Evolutionary conservation across 35 echinoderm and acorn worm genomes (phyloP), one percentile per base, ranked within the genome.

Genomic region (Heliocidaris tuberculata): DNA sequence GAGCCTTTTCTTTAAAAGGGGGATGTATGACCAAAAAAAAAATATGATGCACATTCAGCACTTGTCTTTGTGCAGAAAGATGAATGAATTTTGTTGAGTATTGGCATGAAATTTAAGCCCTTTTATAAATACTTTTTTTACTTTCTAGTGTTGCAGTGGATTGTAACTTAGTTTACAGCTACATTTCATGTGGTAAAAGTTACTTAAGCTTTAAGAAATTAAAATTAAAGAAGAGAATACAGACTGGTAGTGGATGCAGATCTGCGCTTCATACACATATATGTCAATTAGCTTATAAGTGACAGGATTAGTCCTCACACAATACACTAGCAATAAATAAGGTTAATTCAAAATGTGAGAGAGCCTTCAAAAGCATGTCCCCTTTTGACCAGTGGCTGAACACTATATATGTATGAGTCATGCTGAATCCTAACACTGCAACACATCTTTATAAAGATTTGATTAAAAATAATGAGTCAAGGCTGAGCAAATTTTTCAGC

Each of bases 381-480:
- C 31, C 47, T 48, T 48, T 48, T 89, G 87, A 89, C 87, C 87
- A 89, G 31, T 89, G 87, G 87, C 87, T 89, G 87, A 48, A 89
- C 5, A 32, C 47, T 32, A 32, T 2, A 89, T 89, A 32, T n/a
- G 21, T 78, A 48, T 93, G 91, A 93, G 91, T 93, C 91, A 93
- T 59, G n/a, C 91, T 21, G 9, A 47, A 89, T 89, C 87, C 87
- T 47, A 89, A 89, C 32, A 1, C 87, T 32, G 87, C 87, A 89
- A 89, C 87, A 93, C 91, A 93, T 56, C 65, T 78, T 17, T 31
- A 24, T 59, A 32, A 32, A 93, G 50, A 93, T 93, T 93, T 49
- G 91, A 93, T 93, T 93, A 93, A 93, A 93, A 93, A 30, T 47
- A 93, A 50, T 49, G 50, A 59, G 91, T 59, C 47, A 93, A 59